Evolutionary conservation across 2,113 vertebrate genomes (phyloP), one percentile per base, ranked within the genome.

Genomic region (Gymnarchus niloticus): DNA sequence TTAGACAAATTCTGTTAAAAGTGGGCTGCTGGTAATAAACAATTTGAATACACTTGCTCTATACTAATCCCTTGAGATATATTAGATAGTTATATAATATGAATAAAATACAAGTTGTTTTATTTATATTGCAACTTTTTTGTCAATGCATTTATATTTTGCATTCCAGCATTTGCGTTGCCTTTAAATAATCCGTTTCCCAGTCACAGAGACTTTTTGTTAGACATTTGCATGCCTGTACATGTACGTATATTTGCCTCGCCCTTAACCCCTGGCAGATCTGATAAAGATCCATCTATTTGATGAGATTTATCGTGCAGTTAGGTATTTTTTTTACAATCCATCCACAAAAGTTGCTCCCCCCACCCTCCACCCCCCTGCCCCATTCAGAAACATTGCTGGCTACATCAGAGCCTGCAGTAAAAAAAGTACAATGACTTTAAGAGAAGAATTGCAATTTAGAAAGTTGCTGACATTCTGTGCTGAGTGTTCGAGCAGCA

Each of bases 301-400:
- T 3, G 44, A 48, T 78, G 37, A 78, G 37, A 78, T 78, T 78
- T 48, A 48, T 48, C 44, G 21, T 48, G 46, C 76, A 37, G 6
- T 21, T 3, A 78, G 76, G 65, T 73, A 28, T 73, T 73, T 37
- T 33, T 73, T 73, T 73, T 37, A 73, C 33, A 73, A 73, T 73
- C 65, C 65, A 17, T 41, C 33, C 28, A 73, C 65, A 73, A 73
- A 37, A 41, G 65, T 33, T 41, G n/a, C n/a, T n/a, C n/a, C n/a
- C n/a, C n/a, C n/a, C n/a, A n/a, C n/a, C n/a, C n/a, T n/a, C n/a
- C n/a, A 19, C 1, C 65, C 41, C 5, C 28, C 65, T 33, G 6
- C 28, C 65, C 33, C 65, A 73, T 37, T 73, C 14, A 17, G 28
- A 28, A 49, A 81, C 48, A 81, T 5, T 19, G 77, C 12, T 12